Conservation (phyloP, 2,113 vertebrate species). For the Haemorhous mexicanus region DNA sequence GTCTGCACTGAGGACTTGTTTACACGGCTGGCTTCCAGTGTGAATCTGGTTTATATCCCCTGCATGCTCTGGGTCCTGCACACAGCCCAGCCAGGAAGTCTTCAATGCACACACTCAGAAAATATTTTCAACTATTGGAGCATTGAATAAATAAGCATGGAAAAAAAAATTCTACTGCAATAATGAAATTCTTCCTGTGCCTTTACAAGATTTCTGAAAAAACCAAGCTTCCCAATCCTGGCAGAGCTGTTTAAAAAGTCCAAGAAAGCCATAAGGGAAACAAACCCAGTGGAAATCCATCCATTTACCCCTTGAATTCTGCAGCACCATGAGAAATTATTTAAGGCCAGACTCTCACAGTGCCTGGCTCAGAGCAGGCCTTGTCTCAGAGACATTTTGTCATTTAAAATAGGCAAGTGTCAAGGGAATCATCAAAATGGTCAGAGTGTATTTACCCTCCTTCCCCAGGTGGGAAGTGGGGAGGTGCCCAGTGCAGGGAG, state of each 20-base stretch:
- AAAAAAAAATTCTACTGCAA: neutral
- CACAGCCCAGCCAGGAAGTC: slow-evolving; percentile 59
- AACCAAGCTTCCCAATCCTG: neutral
- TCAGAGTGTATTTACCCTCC: accelerated
- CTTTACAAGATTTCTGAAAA: slow-evolving; percentile 7
- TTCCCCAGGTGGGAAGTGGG: neutral
- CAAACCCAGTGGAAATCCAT: neutral
- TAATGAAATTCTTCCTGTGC: slow-evolving; percentile 50
- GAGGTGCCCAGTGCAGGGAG: neutral
- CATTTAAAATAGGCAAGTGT: neutral
- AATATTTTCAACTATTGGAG: slow-evolving; percentile 44
- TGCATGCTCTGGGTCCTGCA: slow-evolving; percentile 30
- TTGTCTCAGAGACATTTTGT: neutral
- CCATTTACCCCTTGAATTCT: neutral
- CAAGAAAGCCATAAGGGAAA: neutral
- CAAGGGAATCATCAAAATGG: neutral
- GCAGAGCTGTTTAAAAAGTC: neutral
- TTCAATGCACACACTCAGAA: slow-evolving; percentile 31
- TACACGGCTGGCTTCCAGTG: slow-evolving; percentile 41
- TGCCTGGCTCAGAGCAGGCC: neutral
- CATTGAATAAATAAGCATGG: slow-evolving; percentile 34
- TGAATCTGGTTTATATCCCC: slow-evolving; percentile 69
- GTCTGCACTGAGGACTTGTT: slow-evolving; percentile 65
- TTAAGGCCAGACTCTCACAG: neutral
- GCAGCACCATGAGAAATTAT: neutral